Conservation (phyloP, 64 coral and sea anemone genomes). For the Trachythela sp. region DNA sequence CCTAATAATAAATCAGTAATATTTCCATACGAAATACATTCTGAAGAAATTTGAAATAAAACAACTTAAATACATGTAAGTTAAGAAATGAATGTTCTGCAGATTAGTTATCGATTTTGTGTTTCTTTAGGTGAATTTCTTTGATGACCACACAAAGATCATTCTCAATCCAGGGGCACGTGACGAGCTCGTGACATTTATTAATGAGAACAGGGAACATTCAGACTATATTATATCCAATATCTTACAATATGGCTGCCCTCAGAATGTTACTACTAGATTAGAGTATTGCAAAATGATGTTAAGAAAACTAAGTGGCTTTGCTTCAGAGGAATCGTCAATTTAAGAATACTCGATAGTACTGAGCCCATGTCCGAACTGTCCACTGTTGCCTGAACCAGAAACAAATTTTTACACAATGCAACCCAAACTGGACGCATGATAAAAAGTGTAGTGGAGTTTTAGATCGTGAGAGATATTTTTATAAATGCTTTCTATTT, state of each 20-base stretch:
- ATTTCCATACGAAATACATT: too few species aligned
- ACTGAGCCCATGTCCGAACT: neutral
- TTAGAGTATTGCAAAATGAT: constrained; percentile 28
- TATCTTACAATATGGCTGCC: constrained; percentile 24
- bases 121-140: constrained; percentile 97
- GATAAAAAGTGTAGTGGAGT: neutral
- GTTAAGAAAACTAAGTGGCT: neutral
- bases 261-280: neutral
- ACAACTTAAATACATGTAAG: too few species aligned
- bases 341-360: neutral
- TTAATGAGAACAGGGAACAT: constrained; percentile 79
- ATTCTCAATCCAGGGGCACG: constrained; percentile 68
- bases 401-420: neutral
- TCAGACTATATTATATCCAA: constrained; percentile 67
- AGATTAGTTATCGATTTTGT: too few species aligned
- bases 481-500: neutral
- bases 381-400: neutral
- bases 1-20: too few species aligned
- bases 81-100: too few species aligned
- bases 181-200: constrained; percentile 75
- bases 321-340: neutral
- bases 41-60: too few species aligned
- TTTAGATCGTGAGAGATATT: neutral
- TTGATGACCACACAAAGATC: constrained; percentile 93
- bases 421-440: neutral